Evolutionary conservation across 1,140 invertebrate genomes (phyloP), one percentile per base, ranked within the genome.

Genomic region (Lepeophtheirus salmonis): DNA sequence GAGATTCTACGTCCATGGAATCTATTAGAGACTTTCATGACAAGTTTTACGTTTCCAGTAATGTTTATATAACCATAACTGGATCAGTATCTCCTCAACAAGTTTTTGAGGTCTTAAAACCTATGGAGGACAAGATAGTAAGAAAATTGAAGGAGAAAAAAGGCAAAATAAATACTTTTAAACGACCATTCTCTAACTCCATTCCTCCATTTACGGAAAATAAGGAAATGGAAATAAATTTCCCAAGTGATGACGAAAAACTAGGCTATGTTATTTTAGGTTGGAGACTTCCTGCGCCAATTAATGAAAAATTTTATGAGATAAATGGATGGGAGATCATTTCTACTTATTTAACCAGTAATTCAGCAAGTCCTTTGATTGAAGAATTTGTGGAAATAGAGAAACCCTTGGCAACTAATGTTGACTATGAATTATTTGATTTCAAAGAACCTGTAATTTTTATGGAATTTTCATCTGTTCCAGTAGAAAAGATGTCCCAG

Each of bases 31-130:
- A 78, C 25, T 95, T 83, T 67, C 90, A 95, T 67, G 80, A 81
- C 66, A 73, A 83, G 56, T 91, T 84, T 72, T 95, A 95, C 70
- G 75, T 87, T 25, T 80, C 89, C n/a, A 86, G 89, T 71, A 95
- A 95, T 71, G 71, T 92, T 50, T 81, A 80, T 62, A 70, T 94
- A 2, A 83, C 90, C 60, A 80, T 94, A 52, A 81, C 81, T 49
- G 89, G 89, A 0, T 79, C 82, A 71, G 79, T 94, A 3, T 77
- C 82, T 53, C 76, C 82, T 49, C 73, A 80, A 1, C 77, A 88
- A 65, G 77, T 92, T 1, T 86, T 90, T 69, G 73, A 78, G 67
- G 79, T 79, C 13, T 68, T 92, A 18, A 71, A 78, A 64, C 75
- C 78, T 23, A 69, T 89, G 14, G 86, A 90, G 71, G 74, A 83